Evolutionary conservation across 2,888 invertebrate genomes (phyloP).

Genomic region (Tachystola acroxantha): DNA sequence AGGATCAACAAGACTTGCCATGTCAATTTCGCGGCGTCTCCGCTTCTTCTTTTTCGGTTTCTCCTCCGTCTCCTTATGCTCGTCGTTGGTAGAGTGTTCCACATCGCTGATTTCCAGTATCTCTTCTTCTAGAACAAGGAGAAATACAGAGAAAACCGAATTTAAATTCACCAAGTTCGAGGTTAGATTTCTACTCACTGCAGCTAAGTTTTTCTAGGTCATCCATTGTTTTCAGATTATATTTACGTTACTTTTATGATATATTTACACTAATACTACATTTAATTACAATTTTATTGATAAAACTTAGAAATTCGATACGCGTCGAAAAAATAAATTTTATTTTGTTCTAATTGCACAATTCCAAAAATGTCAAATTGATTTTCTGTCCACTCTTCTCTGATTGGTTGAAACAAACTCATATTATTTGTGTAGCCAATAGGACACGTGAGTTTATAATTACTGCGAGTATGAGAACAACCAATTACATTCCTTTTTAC

Average conservation of each 20-base stretch:
- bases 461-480: too few relatives aligned
- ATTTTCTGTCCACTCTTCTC: not conserved
- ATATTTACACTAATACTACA: not conserved
- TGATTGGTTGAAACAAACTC: not conserved
- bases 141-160: slow-evolving; percentile 1
- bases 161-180: slow-evolving; percentile 7
- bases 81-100: slow-evolving; percentile 63
- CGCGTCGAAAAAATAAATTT: not conserved
- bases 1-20: slow-evolving; percentile 52
- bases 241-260: not conserved
- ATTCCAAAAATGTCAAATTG: not conserved
- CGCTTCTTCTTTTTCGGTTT: slow-evolving; percentile 61
- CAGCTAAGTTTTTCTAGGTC: slow-evolving; percentile 65
- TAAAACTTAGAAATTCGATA: too few relatives aligned
- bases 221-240: slow-evolving; percentile 37
- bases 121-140: slow-evolving; percentile 51
- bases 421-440: too few relatives aligned
- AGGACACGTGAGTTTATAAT: too few relatives aligned
- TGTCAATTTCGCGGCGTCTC: slow-evolving; percentile 65
- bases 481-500: too few relatives aligned
- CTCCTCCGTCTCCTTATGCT: slow-evolving; percentile 50
- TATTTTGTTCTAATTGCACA: not conserved
- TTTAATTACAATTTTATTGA: not conserved
- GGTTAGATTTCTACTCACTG: slow-evolving; percentile 42
- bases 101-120: slow-evolving; percentile 63